phyloP scores from a whole-genome alignment of 2,797 vertebrate genomes.

The Premnoplex brunnescens region DNA sequence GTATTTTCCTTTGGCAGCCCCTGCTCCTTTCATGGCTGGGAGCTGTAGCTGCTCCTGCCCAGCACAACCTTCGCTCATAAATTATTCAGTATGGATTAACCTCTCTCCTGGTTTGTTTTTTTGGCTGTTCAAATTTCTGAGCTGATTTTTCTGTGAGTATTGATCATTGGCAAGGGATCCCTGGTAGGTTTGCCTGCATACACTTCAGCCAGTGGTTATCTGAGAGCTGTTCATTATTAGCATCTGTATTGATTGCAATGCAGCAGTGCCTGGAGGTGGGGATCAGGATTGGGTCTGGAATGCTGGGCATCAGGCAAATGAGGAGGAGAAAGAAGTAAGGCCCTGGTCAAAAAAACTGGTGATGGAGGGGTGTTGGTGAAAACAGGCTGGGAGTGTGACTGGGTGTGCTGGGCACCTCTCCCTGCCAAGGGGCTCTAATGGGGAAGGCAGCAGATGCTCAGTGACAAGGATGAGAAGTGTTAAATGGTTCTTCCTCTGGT shows the following conservation, averaged over 20 bases:
- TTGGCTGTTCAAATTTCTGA: conserved; percentile 9
- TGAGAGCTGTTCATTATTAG: neutral
- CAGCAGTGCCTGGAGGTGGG: neutral
- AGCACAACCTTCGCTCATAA: neutral
- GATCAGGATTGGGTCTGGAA: neutral
- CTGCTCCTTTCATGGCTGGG: neutral
- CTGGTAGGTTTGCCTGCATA: neutral
- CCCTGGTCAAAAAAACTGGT: neutral
- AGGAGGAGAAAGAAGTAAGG: neutral
- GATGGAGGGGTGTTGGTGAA: neutral
- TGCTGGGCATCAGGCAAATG: neutral
- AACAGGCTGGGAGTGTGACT: neutral
- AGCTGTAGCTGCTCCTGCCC: neutral
- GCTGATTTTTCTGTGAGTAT: neutral
- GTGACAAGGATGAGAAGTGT: too few relatives aligned
- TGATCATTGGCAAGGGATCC: conserved; percentile 41
- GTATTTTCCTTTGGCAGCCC: neutral
- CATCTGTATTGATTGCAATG: conserved; percentile 39
- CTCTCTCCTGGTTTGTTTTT: neutral
- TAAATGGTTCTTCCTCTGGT: neutral
- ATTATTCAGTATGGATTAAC: conserved; percentile 27
- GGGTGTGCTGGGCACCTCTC: too few relatives aligned
- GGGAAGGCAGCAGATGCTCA: too few relatives aligned
- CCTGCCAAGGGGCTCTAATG: too few relatives aligned
- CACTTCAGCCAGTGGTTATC: neutral